phyloP scores from a whole-genome alignment of 2,113 vertebrate genomes.

The Cettia cetti region DNA sequence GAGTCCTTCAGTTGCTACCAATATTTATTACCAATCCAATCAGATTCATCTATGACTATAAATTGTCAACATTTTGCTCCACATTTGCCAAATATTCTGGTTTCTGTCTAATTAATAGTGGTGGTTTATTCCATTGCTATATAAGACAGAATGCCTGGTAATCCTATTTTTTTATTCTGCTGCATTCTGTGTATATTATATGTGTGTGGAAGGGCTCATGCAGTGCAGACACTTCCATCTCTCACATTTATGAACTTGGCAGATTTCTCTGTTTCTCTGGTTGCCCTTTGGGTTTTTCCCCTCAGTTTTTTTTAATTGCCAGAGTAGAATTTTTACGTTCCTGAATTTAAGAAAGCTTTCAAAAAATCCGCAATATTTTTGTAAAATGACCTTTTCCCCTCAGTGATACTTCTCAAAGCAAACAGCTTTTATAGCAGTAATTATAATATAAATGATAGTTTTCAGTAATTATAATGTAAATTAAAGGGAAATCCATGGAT shows the following conservation, averaged over 20 bases:
- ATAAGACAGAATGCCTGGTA: background rate
- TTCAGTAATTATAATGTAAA: background rate
- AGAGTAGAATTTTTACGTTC: background rate
- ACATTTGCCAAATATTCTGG: background rate
- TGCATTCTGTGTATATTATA: background rate
- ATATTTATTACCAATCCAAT: background rate
- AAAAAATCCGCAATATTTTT: background rate
- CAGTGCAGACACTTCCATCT: background rate
- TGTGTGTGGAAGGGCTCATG: background rate
- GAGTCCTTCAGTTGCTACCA: background rate
- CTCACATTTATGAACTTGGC: background rate
- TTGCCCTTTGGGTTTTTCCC: background rate
- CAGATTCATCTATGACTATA: background rate
- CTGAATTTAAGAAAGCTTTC: background rate
- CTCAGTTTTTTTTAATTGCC: background rate
- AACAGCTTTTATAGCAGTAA: background rate
- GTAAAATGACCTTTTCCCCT: background rate
- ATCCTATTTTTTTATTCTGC: background rate
- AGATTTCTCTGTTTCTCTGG: background rate
- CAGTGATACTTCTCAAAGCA: background rate
- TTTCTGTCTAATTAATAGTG: background rate
- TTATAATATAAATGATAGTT: background rate
- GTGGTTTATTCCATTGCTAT: background rate
- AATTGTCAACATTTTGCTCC: background rate
- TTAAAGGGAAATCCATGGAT: background rate